phyloP scores from a whole-genome alignment of 2,888 invertebrate genomes.

The Drosophila anceps region DNA sequence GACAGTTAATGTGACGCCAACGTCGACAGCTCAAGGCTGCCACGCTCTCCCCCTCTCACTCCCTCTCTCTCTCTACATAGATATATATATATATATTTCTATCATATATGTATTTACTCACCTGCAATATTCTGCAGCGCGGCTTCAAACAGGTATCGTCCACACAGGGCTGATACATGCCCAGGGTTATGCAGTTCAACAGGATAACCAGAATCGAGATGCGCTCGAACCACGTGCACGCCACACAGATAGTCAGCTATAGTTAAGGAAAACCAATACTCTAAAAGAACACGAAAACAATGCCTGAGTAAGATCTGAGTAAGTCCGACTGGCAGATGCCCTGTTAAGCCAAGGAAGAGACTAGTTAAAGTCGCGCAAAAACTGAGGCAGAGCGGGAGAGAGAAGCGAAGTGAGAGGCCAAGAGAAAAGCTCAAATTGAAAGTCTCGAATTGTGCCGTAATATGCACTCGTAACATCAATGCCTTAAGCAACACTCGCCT shows the following conservation, averaged over 20 bases:
- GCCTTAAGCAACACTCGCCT: too few relatives aligned
- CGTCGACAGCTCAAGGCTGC: conserved; percentile 39
- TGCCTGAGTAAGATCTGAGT: too few relatives aligned
- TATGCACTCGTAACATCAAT: background rate
- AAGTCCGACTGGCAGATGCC: background rate
- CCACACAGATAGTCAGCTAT: conserved; percentile 17
- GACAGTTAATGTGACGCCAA: conserved; percentile 75
- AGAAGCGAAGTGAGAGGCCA: background rate
- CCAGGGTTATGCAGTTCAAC: conserved; percentile 98
- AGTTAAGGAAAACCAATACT: conserved; percentile 37
- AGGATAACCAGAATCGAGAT: conserved; percentile 99
- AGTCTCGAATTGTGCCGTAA: too few relatives aligned
- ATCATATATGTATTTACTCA: conserved; percentile 85
- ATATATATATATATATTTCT: background rate
- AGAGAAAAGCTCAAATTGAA: background rate
- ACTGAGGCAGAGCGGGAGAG: background rate
- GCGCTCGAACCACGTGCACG: conserved; percentile 98
- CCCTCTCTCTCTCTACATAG: background rate
- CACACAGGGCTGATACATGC: conserved; percentile 99
- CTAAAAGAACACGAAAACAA: background rate
- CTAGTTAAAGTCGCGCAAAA: background rate
- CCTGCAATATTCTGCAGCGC: conserved; percentile 96
- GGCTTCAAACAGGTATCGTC: conserved; percentile 96
- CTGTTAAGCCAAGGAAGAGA: background rate
- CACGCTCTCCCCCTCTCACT: background rate